Evolutionary conservation across 2,888 invertebrate genomes (phyloP), one percentile per base, ranked within the genome.

Genomic region (Digitonthophagus gazella): DNA sequence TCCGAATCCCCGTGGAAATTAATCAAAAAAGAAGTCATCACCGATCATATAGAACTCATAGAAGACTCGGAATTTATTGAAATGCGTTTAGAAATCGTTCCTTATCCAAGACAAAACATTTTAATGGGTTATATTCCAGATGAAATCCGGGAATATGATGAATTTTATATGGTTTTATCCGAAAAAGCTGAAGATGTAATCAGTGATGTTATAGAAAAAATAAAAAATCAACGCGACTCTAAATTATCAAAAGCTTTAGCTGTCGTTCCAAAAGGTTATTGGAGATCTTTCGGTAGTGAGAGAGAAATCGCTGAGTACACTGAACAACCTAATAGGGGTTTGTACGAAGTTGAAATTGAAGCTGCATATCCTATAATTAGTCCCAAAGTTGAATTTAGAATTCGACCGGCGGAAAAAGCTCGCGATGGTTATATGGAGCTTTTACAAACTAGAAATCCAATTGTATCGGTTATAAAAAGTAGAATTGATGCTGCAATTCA

Each of bases 1-100:
- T 86, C 89, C 15, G 92, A 93, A 78, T 88, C 87, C 76, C 92
- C 93, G 0, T 93, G 92, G 92, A 89, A 89, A 71, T 84, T 84
- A 70, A 82, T 92, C 0, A 83, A 82, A 15, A 92, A 88, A 79
- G 85, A 86, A 28, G 82, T 86, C 58, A 82, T 93, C 1, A 83
- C 87, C 65, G 90, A 92, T 74, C 84, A 86, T 66, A 84, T 93
- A 64, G 87, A 89, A 1, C 72, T 86, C 0, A 84, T 87, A 58
- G 86, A 86, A 14, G 82, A 80, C 69, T 85, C 84, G 4, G 86
- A 86, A 66, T 86, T 86, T 72, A 69, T 84, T 6, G 78, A 83
- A 0, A 72, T 85, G 2, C 81, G 80, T 64, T 73, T 80, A 1
- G 80, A 84, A 71, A 80, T 86, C 44, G 58, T 76, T 1, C 71